Evolutionary conservation across 2,113 vertebrate genomes (phyloP).

Genomic region (Talpa occidentalis): DNA sequence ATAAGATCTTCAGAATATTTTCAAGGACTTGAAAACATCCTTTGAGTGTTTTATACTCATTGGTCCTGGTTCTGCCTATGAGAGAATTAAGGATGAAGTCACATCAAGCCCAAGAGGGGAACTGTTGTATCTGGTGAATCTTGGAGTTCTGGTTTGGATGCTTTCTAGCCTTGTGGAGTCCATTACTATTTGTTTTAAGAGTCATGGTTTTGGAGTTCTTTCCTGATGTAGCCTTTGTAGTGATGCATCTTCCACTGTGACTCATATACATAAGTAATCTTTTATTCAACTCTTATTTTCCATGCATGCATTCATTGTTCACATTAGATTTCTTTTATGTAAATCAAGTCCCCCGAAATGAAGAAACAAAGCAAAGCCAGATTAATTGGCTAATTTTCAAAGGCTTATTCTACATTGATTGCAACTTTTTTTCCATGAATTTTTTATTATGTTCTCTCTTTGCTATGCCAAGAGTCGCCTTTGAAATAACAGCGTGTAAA

Average conservation of each 20-base stretch:
- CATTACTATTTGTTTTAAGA: slow-evolving; percentile 72
- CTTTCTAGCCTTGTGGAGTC: slow-evolving; percentile 46
- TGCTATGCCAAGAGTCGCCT: slow-evolving; percentile 65
- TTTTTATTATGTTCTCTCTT: slow-evolving; percentile 76
- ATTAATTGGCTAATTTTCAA: slow-evolving; percentile 82
- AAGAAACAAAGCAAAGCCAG: slow-evolving; percentile 73
- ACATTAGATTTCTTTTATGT: slow-evolving; percentile 75
- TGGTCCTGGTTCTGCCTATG: neutral
- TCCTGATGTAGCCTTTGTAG: slow-evolving; percentile 58
- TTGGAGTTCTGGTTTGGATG: neutral
- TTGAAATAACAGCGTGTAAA: slow-evolving; percentile 68
- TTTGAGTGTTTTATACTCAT: neutral
- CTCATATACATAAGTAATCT: slow-evolving; percentile 49
- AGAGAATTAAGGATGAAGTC: neutral
- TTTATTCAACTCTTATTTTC: slow-evolving; percentile 77
- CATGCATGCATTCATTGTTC: slow-evolving; percentile 68
- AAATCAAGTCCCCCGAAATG: slow-evolving; percentile 70
- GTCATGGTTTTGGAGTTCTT: slow-evolving; percentile 61
- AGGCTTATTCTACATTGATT: slow-evolving; percentile 59
- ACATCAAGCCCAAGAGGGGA: neutral
- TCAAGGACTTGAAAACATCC: neutral
- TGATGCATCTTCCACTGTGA: slow-evolving; percentile 63
- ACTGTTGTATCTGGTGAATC: neutral
- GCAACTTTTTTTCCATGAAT: slow-evolving; percentile 61
- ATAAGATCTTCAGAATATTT: neutral